Percentiles rank a stretch among this genome's conserved stretches.
Conservation (phyloP, 2,888 invertebrate genomes). For the Meloe dianella region DNA sequence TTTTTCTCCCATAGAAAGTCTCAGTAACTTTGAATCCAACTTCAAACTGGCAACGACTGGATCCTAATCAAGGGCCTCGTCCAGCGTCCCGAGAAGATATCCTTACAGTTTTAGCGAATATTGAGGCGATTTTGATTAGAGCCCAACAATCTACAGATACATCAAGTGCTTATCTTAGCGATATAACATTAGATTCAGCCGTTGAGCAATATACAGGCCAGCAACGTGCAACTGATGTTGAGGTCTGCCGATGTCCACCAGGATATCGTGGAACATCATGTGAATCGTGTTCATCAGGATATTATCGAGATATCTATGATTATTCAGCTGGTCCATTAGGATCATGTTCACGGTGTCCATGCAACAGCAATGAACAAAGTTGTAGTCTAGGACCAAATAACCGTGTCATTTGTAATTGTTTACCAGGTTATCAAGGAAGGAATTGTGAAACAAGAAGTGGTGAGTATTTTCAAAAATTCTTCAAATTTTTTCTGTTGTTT, state of each 20-base stretch:
- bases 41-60: constrained; percentile 68
- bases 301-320: constrained; percentile 71
- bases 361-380: constrained; percentile 74
- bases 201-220: constrained; percentile 65
- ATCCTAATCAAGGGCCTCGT: constrained; percentile 62
- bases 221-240: constrained; percentile 76
- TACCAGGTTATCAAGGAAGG: constrained; percentile 71
- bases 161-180: constrained; percentile 73
- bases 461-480: constrained; percentile 51
- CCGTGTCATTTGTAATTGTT: constrained; percentile 74
- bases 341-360: constrained; percentile 76
- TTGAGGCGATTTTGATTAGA: constrained; percentile 82
- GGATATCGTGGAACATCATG: constrained; percentile 84
- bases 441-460: constrained; percentile 66
- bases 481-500: no score
- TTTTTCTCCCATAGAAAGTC: constrained; percentile 60
- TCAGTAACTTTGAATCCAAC: constrained; percentile 70
- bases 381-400: constrained; percentile 66
- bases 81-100: constrained; percentile 79
- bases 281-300: constrained; percentile 75
- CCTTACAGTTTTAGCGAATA: constrained; percentile 80
- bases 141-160: constrained; percentile 76
- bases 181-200: constrained; percentile 87
- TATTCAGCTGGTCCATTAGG: constrained; percentile 62
- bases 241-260: constrained; percentile 66